Conservation (phyloP, 2,797 vertebrate species). For the Carcharodon carcharias region DNA sequence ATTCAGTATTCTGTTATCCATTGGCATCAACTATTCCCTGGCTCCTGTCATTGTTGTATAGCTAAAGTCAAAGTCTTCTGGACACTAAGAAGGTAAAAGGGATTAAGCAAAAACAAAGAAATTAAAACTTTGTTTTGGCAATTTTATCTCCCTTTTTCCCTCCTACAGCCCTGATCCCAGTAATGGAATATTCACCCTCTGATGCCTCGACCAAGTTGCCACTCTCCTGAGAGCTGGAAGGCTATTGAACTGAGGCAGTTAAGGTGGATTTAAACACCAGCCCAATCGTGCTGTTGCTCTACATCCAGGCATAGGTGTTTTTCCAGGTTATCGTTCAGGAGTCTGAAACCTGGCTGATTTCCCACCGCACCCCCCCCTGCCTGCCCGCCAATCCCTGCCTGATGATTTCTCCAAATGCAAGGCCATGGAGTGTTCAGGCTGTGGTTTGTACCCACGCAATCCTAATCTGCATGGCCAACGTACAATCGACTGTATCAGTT, state of each 20-base stretch:
- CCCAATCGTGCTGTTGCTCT: not conserved
- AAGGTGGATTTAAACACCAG: not conserved
- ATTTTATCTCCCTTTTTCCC: not conserved
- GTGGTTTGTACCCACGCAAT: not conserved
- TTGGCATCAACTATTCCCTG: not conserved
- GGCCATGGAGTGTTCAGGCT: not conserved
- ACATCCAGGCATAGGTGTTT: not conserved
- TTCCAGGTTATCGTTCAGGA: not conserved
- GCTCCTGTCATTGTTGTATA: not conserved
- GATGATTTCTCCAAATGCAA: not conserved
- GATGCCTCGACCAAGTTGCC: not conserved
- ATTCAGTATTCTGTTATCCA: not conserved
- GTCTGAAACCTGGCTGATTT: not conserved
- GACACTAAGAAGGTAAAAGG: not conserved
- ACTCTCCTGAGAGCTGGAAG: not conserved
- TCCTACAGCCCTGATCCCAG: not conserved
- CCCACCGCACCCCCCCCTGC: no score
- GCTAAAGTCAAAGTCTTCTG: not conserved
- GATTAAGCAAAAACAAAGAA: not conserved
- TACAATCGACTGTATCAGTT: not conserved
- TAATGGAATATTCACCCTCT: not conserved
- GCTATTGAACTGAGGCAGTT: no score
- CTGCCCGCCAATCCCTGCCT: not conserved
- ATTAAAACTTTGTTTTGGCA: not conserved
- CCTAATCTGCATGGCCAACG: not conserved